A percentile compares a stretch with the other conserved stretches of the same genome.
Conservation (phyloP, 2,888 invertebrate species). For the Rugalucina vietnamica region DNA sequence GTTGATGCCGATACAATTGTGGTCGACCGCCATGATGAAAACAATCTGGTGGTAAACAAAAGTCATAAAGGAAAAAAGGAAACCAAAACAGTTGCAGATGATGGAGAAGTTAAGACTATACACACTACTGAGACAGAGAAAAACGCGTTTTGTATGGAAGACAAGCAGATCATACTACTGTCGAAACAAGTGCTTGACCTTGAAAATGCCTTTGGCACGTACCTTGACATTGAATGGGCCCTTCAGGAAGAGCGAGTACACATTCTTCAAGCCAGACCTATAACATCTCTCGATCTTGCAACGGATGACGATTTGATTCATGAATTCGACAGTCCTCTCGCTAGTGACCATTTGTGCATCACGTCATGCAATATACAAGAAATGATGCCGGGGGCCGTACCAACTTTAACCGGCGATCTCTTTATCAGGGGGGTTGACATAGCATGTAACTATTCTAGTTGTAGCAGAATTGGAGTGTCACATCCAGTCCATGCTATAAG, state of each 20-base stretch:
- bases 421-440: background rate
- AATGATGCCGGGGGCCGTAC: slow-evolving; percentile 16
- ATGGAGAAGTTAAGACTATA: background rate
- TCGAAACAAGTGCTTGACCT: background rate
- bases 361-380: slow-evolving; percentile 28
- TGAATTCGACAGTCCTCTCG: slow-evolving; percentile 27
- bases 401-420: background rate
- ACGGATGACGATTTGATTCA: slow-evolving; percentile 23
- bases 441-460: background rate
- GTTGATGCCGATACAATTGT: background rate
- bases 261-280: slow-evolving; percentile 20
- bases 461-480: background rate
- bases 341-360: background rate
- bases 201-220: background rate
- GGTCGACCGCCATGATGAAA: background rate
- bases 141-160: background rate
- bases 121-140: background rate
- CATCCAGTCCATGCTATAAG: background rate
- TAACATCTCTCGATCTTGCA: background rate
- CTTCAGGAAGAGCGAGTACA: background rate
- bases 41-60: background rate
- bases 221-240: slow-evolving; percentile 25
- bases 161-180: background rate
- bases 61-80: background rate
- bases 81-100: background rate